Evolutionary conservation across 2,888 invertebrate genomes (phyloP).

Genomic region (Eremobia ochroleuca): DNA sequence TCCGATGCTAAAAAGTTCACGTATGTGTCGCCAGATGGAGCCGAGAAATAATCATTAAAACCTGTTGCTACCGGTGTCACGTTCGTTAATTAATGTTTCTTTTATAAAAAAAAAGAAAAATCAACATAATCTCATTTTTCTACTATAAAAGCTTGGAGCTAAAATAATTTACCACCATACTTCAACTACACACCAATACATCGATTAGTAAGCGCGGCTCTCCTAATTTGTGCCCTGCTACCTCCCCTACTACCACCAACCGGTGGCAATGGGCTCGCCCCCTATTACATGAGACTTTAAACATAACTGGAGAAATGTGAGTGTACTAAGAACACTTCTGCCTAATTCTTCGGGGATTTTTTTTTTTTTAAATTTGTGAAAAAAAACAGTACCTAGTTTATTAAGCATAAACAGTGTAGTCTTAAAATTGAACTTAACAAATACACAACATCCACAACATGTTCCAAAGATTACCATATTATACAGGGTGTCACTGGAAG

Average conservation of each 20-base stretch:
- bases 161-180: neutral
- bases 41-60: neutral
- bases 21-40: conserved; percentile 56
- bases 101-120: neutral
- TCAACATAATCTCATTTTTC: neutral
- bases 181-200: neutral
- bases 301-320: neutral
- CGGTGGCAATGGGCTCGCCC: neutral
- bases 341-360: too few relatives aligned
- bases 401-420: too few relatives aligned
- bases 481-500: too few relatives aligned
- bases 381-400: too few relatives aligned
- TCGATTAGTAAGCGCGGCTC: neutral
- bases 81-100: neutral
- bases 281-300: neutral
- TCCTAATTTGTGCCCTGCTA: neutral
- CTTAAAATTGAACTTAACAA: too few relatives aligned
- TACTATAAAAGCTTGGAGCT: conserved; percentile 5
- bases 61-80: neutral
- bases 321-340: neutral
- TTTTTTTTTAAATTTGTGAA: too few relatives aligned
- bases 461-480: too few relatives aligned
- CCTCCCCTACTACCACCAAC: neutral
- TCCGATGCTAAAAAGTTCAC: conserved; percentile 23
- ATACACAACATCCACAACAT: too few relatives aligned